Conservation (phyloP, 2,797 vertebrate genomes). For the Aselliscus stoliczkanus region DNA sequence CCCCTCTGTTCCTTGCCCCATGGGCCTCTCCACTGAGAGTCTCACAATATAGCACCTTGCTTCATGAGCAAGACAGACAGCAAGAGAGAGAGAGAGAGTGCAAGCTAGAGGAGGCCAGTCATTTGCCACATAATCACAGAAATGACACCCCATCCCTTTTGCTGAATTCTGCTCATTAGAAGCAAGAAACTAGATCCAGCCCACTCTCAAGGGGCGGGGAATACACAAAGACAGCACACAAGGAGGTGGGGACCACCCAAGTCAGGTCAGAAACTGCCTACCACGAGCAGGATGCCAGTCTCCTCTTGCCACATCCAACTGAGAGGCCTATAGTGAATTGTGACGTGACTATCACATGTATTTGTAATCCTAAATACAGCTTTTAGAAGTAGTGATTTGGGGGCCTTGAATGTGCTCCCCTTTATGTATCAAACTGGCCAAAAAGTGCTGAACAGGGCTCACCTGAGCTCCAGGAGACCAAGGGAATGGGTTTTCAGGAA, state of each 20-base stretch:
- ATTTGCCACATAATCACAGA: neutral
- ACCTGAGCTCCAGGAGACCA: neutral
- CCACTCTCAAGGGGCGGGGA: neutral
- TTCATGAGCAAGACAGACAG: neutral
- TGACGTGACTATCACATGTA: conserved; percentile 36
- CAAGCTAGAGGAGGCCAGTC: neutral
- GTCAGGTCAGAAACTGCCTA: neutral
- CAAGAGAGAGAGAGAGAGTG: neutral
- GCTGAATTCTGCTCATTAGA: neutral
- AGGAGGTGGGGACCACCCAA: neutral
- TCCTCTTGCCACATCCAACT: neutral
- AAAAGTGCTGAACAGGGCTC: neutral
- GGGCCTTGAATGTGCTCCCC: neutral
- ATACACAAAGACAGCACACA: neutral
- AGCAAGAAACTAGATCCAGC: neutral
- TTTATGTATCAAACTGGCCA: neutral
- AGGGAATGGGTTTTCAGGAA: neutral
- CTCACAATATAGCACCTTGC: neutral
- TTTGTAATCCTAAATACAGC: conserved; percentile 40
- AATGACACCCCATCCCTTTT: neutral
- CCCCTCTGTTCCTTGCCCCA: neutral
- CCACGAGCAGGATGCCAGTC: neutral
- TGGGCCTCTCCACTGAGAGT: neutral
- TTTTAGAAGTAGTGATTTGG: conserved; percentile 26
- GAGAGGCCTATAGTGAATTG: neutral